Conservation (phyloP, 2,888 invertebrate genomes). For the Pachydiplax longipennis region DNA sequence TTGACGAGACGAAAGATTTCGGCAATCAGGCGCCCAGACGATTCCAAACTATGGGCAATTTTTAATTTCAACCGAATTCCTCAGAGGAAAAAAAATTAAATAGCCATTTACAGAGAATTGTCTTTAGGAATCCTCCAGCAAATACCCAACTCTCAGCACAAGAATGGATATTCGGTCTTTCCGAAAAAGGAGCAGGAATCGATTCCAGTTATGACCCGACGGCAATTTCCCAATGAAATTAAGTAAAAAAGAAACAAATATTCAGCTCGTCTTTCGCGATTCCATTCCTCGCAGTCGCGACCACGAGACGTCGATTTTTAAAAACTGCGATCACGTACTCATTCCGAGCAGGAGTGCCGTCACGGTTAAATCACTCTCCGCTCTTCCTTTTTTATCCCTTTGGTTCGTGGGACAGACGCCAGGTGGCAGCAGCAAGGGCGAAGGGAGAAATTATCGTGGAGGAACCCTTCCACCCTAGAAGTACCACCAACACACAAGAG, state of each 20-base stretch:
- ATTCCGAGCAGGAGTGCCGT: not conserved
- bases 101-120: not conserved
- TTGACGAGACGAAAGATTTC: not conserved
- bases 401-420: not conserved
- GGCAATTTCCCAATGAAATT: not conserved
- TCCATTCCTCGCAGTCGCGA: not conserved
- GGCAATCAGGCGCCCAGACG: not conserved
- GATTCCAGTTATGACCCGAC: not conserved
- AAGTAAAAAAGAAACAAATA: not conserved
- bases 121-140: not conserved
- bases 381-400: not conserved
- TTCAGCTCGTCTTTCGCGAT: not conserved
- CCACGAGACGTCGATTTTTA: not conserved
- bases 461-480: not conserved
- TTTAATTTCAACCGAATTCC: not conserved
- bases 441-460: conserved; percentile 1
- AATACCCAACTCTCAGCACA: not conserved
- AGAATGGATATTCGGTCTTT: not conserved
- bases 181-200: conserved; percentile 3
- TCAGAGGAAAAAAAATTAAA: not conserved
- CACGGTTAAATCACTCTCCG: not conserved
- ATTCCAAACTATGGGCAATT: not conserved
- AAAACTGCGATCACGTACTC: conserved; percentile 11
- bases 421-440: conserved; percentile 35
- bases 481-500: not conserved